These are phyloP conservation scores for Bubalus kerabau DNA, from an alignment of 2,113 vertebrate genomes.

Conservation along the genomic window DNA sequence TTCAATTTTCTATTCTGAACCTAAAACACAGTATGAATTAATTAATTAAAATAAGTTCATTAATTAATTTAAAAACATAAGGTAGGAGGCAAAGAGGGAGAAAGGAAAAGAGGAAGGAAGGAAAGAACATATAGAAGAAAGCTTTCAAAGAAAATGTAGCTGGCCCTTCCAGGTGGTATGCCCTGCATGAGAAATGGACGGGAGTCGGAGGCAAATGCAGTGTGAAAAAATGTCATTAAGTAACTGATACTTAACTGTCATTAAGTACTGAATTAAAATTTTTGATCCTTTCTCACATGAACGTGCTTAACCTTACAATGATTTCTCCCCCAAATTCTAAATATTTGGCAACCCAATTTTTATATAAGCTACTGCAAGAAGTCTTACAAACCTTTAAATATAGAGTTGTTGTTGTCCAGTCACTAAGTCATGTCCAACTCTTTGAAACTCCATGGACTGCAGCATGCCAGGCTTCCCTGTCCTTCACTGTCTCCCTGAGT, in stretches of 20 bases:
- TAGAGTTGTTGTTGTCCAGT: not conserved
- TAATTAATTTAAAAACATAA: not conserved
- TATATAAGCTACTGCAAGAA: not conserved
- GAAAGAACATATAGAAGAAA: not conserved
- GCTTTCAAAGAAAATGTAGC: not conserved
- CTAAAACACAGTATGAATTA: not conserved
- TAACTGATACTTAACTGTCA: not conserved
- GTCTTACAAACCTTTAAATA: not conserved
- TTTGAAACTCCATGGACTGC: not conserved
- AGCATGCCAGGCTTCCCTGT: not conserved
- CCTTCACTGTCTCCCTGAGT: not conserved
- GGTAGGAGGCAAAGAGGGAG: not conserved
- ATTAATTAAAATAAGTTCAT: not conserved
- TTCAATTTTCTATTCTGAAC: not conserved
- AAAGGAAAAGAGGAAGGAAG: not conserved
- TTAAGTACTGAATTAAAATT: not conserved
- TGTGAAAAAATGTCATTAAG: not conserved
- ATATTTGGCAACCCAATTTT: not conserved
- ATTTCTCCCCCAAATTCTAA: not conserved
- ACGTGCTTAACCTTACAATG: not conserved
- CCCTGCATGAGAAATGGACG: fast-evolving
- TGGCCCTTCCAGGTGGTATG: not conserved
- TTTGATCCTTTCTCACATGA: not conserved
- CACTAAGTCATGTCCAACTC: not conserved
- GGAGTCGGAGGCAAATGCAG: not conserved